Evolutionary conservation across 2,888 invertebrate species (phyloP).

Genomic region (Smittia sp.): DNA sequence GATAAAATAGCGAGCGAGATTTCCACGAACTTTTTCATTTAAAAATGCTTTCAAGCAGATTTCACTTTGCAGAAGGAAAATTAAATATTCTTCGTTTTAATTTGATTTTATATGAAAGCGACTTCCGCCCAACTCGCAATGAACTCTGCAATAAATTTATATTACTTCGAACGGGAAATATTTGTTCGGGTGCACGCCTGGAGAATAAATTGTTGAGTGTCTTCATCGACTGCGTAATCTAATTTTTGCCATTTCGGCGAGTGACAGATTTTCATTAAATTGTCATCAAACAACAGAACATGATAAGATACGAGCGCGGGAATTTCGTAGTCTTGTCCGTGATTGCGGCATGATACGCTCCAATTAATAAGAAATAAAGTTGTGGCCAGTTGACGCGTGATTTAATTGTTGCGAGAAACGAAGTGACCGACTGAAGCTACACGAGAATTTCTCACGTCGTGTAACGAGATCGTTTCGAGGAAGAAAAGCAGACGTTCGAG

Average conservation of each 20-base stretch:
- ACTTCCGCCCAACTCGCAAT: no score
- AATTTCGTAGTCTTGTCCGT: neutral
- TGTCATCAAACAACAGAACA: constrained; percentile 1
- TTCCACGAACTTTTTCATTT: neutral
- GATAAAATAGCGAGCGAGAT: neutral
- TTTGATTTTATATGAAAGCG: no score
- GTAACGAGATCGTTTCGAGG: neutral
- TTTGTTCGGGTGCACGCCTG: neutral
- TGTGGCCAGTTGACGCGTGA: neutral
- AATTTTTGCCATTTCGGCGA: constrained; percentile 4
- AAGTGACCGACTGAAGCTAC: neutral
- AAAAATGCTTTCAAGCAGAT: no score
- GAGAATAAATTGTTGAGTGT: neutral
- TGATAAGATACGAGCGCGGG: neutral
- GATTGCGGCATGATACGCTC: neutral
- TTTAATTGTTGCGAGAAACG: neutral
- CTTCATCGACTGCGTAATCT: neutral
- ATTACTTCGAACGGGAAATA: neutral
- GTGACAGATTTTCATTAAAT: constrained; percentile 32
- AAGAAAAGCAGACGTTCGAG: neutral
- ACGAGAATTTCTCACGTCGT: neutral
- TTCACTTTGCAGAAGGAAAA: neutral
- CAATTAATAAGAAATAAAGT: neutral
- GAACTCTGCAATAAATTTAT: constrained; percentile 2
- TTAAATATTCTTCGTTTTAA: neutral